Percentiles rank a stretch among this genome's conserved stretches.
Evolutionary conservation across 2,797 vertebrate genomes (phyloP).

Genomic region (Enteromius afrohamiltoni): DNA sequence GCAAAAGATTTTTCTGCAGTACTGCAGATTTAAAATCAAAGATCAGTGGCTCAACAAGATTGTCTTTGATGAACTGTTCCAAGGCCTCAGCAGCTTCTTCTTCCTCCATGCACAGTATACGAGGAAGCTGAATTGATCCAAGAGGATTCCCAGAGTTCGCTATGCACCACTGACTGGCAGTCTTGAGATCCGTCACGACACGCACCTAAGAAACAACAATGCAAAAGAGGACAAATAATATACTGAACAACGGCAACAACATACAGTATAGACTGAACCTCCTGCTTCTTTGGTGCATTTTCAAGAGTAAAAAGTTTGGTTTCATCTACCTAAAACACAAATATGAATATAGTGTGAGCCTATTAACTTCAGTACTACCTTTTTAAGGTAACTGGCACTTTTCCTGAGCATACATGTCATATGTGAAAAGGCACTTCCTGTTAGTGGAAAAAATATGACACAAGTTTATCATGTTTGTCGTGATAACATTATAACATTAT

Average conservation of each 20-base stretch:
- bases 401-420: not conserved
- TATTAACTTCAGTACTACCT: not conserved
- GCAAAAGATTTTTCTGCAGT: no score
- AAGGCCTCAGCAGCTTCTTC: no score
- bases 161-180: not conserved
- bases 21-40: no score
- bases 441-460: not conserved
- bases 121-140: no score
- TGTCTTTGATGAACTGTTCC: no score
- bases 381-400: not conserved
- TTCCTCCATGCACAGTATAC: no score
- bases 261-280: not conserved
- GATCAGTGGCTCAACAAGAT: no score
- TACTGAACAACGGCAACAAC: not conserved
- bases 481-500: not conserved
- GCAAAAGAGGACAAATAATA: not conserved
- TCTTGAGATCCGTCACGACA: not conserved
- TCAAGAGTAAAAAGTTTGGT: not conserved
- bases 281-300: not conserved
- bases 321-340: conserved; percentile 4
- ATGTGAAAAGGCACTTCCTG: not conserved
- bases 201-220: not conserved
- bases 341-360: not conserved
- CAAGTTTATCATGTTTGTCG: not conserved
- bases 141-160: not conserved